phyloP scores from a whole-genome alignment of 2,113 vertebrate species.

The Anoura caudifer region DNA sequence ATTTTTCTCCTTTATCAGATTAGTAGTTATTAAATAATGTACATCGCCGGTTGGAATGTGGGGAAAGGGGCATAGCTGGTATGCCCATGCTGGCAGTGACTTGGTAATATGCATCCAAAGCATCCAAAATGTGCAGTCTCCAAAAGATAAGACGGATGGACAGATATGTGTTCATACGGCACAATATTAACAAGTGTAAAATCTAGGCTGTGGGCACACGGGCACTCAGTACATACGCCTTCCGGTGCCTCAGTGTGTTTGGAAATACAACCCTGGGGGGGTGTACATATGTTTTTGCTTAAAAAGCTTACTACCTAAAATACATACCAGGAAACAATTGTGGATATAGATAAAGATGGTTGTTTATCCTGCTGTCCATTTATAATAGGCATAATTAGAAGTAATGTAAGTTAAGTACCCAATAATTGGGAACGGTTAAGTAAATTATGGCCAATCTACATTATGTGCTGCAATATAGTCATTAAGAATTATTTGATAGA shows the following conservation, averaged over 20 bases:
- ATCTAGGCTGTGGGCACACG: not conserved
- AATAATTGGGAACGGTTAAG: not conserved
- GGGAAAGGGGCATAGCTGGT: not conserved
- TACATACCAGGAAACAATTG: not conserved
- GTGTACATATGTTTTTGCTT: not conserved
- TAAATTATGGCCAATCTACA: not conserved
- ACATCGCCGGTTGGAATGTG: not conserved
- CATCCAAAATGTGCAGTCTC: not conserved
- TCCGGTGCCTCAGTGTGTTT: not conserved
- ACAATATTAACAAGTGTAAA: not conserved
- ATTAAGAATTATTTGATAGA: not conserved
- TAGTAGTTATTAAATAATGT: not conserved
- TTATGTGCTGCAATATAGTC: not conserved
- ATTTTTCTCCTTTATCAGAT: not conserved
- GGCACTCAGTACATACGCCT: not conserved
- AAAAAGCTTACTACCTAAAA: not conserved
- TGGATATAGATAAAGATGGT: not conserved
- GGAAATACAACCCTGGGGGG: not conserved
- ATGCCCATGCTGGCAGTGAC: not conserved
- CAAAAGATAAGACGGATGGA: not conserved
- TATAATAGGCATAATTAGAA: not conserved
- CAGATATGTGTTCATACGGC: not conserved
- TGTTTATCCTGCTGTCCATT: not conserved
- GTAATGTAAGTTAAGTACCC: not conserved
- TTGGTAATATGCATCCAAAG: not conserved